Evolutionary conservation across 2,888 invertebrate species (phyloP).

Genomic region (Cantharis rustica): DNA sequence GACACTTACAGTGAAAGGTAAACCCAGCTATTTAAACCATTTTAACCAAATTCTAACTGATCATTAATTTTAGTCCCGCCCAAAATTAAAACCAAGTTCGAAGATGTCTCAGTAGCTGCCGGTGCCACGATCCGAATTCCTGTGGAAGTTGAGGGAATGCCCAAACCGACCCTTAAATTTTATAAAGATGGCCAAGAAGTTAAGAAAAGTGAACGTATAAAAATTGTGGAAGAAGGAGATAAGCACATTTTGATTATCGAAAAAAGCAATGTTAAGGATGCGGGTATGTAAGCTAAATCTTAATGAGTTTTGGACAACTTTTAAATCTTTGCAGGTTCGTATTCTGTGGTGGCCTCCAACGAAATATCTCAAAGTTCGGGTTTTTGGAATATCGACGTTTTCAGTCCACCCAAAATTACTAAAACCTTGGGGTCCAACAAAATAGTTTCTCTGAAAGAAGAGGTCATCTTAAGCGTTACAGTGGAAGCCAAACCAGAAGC

Average conservation of each 20-base stretch:
- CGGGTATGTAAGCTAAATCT: constrained; percentile 57
- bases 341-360: constrained; percentile 84
- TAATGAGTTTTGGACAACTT: not conserved
- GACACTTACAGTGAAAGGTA: constrained; percentile 73
- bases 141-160: constrained; percentile 82
- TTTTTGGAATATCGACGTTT: constrained; percentile 86
- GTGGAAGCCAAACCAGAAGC: constrained; percentile 84
- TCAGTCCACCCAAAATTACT: constrained; percentile 76
- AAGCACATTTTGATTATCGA: constrained; percentile 73
- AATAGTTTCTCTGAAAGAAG: constrained; percentile 76
- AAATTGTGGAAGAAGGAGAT: constrained; percentile 73
- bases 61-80: constrained; percentile 67
- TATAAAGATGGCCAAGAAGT: constrained; percentile 87
- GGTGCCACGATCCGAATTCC: constrained; percentile 78
- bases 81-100: constrained; percentile 80
- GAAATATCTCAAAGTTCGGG: constrained; percentile 90
- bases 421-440: constrained; percentile 71
- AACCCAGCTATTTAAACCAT: not conserved
- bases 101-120: constrained; percentile 73
- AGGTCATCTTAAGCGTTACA: constrained; percentile 73
- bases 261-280: constrained; percentile 74
- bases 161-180: constrained; percentile 80
- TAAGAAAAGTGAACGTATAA: constrained; percentile 71
- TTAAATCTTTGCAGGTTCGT: constrained; percentile 63
- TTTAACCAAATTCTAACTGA: not conserved